Percentiles rank a stretch among this genome's conserved stretches.
phyloP scores from a whole-genome alignment of 2,888 invertebrate genomes.

The Amiota communis region DNA sequence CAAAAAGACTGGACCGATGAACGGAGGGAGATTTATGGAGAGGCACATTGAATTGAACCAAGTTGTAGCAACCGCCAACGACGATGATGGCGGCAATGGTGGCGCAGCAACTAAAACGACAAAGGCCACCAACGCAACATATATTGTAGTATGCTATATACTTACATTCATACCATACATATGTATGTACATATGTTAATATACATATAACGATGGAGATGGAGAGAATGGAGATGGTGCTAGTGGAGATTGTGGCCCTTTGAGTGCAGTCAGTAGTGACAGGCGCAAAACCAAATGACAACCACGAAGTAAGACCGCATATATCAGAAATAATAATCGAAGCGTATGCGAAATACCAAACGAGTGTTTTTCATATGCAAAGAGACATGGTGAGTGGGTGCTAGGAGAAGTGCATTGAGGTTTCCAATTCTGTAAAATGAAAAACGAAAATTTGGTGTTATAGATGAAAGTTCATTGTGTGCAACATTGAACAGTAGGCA shows the following conservation, averaged over 20 bases:
- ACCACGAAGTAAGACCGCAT: conserved; percentile 5
- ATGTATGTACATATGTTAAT: background rate
- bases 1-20: conserved; percentile 30
- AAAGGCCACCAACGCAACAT: conserved; percentile 45
- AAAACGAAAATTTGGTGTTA: no score
- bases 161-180: background rate
- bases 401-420: no score
- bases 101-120: background rate
- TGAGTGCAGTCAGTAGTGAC: conserved; percentile 35
- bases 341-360: conserved; percentile 26
- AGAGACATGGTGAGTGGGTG: background rate
- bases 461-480: background rate
- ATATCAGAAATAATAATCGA: conserved; percentile 29
- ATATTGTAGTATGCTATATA: conserved; percentile 23
- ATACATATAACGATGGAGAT: background rate
- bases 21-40: background rate
- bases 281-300: conserved; percentile 37
- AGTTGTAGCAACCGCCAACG: conserved; percentile 36
- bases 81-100: background rate
- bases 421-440: no score
- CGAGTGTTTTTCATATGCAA: conserved; percentile 20
- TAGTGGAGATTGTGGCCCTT: conserved; percentile 8
- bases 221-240: background rate
- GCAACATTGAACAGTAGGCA: background rate
- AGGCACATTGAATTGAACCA: background rate